Evolutionary conservation across 1,140 invertebrate genomes (phyloP).

Genomic region (Euwallacea similis): DNA sequence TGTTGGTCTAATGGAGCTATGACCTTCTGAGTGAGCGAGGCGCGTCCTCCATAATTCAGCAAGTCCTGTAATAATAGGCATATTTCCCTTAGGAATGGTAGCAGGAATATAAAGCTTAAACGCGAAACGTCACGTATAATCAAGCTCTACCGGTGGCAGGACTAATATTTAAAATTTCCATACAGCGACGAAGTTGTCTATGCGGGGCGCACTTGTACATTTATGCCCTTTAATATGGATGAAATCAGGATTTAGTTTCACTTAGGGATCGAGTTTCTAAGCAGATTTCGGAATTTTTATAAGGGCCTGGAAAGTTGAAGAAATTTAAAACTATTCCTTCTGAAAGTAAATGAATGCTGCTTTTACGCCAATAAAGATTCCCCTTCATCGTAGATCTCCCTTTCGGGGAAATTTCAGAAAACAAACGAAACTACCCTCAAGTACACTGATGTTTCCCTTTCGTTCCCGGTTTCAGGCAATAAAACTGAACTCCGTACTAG

Average conservation of each 20-base stretch:
- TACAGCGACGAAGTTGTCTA: neutral
- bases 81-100: slow-evolving; percentile 5
- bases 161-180: slow-evolving; percentile 7
- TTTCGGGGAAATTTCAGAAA: neutral
- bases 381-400: neutral
- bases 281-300: too few relatives aligned
- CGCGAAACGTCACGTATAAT: slow-evolving; percentile 12
- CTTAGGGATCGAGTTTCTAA: too few relatives aligned
- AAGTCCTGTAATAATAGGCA: slow-evolving; percentile 5
- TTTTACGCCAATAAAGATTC: neutral
- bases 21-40: neutral
- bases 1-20: neutral
- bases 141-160: neutral
- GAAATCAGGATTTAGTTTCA: too few relatives aligned
- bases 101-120: slow-evolving; percentile 5
- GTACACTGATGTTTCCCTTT: neutral
- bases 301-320: too few relatives aligned
- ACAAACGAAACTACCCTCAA: too few relatives aligned
- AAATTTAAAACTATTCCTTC: too few relatives aligned
- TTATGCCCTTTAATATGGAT: neutral
- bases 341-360: too few relatives aligned
- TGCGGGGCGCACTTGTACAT: neutral
- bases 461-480: neutral
- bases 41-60: slow-evolving; percentile 11
- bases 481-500: neutral